Evolutionary conservation across 2,888 invertebrate genomes (phyloP).

Genomic region (Perdita meconis): DNA sequence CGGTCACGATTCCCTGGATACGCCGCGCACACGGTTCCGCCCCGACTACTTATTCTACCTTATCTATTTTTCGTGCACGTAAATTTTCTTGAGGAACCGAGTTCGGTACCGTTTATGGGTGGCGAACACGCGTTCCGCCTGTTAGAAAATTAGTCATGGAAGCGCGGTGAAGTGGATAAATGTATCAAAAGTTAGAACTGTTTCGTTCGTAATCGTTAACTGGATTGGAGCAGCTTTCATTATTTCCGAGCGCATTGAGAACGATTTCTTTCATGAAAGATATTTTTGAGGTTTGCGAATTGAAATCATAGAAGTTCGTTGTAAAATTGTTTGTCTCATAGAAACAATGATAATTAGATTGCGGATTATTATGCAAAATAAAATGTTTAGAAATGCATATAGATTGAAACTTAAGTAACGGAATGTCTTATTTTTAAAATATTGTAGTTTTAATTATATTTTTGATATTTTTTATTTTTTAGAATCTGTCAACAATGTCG

Average conservation of each 20-base stretch:
- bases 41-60: constrained; percentile 46
- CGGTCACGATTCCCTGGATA: neutral
- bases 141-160: constrained; percentile 37
- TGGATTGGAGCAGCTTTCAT: neutral
- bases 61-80: constrained; percentile 48
- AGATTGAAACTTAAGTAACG: too few relatives aligned
- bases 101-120: constrained; percentile 30
- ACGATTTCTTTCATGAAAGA: too few relatives aligned
- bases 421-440: too few relatives aligned
- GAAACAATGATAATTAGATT: too few relatives aligned
- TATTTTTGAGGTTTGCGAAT: too few relatives aligned
- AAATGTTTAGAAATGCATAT: too few relatives aligned
- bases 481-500: too few relatives aligned
- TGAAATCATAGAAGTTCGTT: too few relatives aligned
- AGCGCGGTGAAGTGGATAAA: neutral
- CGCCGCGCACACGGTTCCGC: constrained; percentile 8
- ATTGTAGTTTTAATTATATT: too few relatives aligned
- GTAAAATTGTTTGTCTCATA: too few relatives aligned
- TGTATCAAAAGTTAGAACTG: constrained; percentile 11
- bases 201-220: constrained; percentile 5
- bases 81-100: constrained; percentile 35
- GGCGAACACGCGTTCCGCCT: constrained; percentile 36
- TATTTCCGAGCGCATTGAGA: neutral
- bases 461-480: too few relatives aligned
- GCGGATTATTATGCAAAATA: too few relatives aligned